Conservation (phyloP, 2,113 vertebrate genomes). For the Rhynchomys soricoides region DNA sequence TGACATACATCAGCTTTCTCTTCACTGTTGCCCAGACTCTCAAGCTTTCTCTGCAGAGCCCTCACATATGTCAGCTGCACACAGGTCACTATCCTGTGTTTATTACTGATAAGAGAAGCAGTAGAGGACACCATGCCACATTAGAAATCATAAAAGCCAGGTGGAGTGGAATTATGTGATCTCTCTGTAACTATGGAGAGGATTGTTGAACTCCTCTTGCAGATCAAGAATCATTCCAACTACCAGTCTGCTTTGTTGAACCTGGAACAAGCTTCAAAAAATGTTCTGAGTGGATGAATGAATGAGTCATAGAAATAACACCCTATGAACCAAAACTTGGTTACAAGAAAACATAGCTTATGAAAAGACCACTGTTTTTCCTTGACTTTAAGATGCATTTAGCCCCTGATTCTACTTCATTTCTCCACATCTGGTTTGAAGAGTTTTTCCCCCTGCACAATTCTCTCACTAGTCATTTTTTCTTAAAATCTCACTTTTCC, state of each 20-base stretch:
- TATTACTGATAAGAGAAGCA: neutral
- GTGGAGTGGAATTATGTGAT: rapidly evolving
- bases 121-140: rapidly evolving
- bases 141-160: neutral
- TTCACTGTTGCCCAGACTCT: neutral
- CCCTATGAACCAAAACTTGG: rapidly evolving
- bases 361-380: neutral
- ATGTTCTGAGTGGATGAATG: neutral
- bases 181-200: neutral
- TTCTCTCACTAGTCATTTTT: neutral
- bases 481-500: neutral
- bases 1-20: no score
- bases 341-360: neutral
- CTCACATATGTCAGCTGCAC: neutral
- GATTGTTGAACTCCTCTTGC: neutral
- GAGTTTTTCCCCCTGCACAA: neutral
- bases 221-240: neutral
- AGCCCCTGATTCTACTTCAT: neutral
- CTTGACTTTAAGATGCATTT: neutral
- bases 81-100: rapidly evolving
- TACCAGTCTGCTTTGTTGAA: neutral
- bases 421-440: neutral
- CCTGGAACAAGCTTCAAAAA: neutral
- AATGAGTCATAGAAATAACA: neutral
- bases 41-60: neutral